Percentiles rank a stretch among this genome's conserved stretches.
phyloP scores from a whole-genome alignment of 2,888 invertebrate genomes.

The Epinotia demarniana region DNA sequence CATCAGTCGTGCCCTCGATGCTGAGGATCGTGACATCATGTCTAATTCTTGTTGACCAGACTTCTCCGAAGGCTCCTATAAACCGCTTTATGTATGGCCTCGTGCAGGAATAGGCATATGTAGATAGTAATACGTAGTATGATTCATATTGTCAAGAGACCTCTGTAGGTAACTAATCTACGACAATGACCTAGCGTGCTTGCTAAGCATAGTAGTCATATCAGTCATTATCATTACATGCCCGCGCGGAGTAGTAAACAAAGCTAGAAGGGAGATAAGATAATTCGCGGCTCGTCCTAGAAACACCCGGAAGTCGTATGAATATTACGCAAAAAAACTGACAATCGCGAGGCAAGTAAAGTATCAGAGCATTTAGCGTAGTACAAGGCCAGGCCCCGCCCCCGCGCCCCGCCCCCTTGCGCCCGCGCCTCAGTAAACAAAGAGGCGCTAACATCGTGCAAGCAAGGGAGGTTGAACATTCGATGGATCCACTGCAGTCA shows the following conservation, averaged over 20 bases:
- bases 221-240: background rate
- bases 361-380: constrained; percentile 8
- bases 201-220: background rate
- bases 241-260: constrained; percentile 1
- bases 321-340: constrained; percentile 4
- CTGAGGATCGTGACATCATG: too few species aligned
- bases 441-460: background rate
- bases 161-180: background rate
- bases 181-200: background rate
- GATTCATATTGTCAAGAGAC: background rate
- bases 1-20: too few species aligned
- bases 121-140: background rate
- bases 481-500: background rate
- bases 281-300: constrained; percentile 7
- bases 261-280: background rate
- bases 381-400: constrained; percentile 2
- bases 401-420: background rate
- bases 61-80: too few species aligned
- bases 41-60: too few species aligned
- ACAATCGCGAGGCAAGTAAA: constrained; percentile 2
- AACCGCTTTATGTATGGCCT: too few species aligned
- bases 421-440: background rate
- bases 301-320: constrained; percentile 16
- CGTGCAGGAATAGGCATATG: too few species aligned
- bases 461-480: background rate